Evolutionary conservation across 2,797 vertebrate species (phyloP).

Genomic region (Eulemur mongoz): DNA sequence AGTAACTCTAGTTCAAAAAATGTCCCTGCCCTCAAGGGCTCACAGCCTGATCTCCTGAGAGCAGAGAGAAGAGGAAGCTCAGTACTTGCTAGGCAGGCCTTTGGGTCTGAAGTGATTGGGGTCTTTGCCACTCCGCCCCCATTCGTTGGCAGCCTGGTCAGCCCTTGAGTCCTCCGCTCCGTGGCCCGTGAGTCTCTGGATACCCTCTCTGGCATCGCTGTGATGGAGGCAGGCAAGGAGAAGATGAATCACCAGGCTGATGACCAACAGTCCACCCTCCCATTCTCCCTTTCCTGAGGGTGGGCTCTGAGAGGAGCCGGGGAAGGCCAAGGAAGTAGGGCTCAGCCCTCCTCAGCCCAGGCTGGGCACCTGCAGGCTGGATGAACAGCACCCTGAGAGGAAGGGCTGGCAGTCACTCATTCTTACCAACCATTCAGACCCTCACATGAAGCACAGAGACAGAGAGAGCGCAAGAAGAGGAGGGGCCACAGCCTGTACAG

Average conservation of each 20-base stretch:
- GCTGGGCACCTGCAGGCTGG: not conserved
- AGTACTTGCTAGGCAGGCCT: slow-evolving; percentile 77
- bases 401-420: fast-evolving
- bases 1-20: not conserved
- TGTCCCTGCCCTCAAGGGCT: not conserved
- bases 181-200: not conserved
- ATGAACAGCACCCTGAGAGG: not conserved
- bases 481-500: not conserved
- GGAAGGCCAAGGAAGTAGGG: not conserved
- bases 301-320: not conserved
- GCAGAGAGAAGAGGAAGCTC: not conserved
- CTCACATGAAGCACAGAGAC: not conserved
- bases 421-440: not conserved
- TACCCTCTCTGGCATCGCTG: slow-evolving; percentile 81
- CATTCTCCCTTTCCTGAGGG: not conserved
- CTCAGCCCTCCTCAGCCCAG: not conserved
- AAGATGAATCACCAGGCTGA: not conserved
- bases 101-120: slow-evolving; percentile 81
- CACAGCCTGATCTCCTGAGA: fast-evolving
- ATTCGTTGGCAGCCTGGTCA: slow-evolving; percentile 83
- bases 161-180: slow-evolving; percentile 58
- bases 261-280: not conserved
- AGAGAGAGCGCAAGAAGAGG: not conserved
- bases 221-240: not conserved
- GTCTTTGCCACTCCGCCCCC: slow-evolving; percentile 77